A percentile compares a stretch with the other conserved stretches of the same genome.
Conservation (phyloP, 2,113 vertebrate genomes). For the Arizona elegans region DNA sequence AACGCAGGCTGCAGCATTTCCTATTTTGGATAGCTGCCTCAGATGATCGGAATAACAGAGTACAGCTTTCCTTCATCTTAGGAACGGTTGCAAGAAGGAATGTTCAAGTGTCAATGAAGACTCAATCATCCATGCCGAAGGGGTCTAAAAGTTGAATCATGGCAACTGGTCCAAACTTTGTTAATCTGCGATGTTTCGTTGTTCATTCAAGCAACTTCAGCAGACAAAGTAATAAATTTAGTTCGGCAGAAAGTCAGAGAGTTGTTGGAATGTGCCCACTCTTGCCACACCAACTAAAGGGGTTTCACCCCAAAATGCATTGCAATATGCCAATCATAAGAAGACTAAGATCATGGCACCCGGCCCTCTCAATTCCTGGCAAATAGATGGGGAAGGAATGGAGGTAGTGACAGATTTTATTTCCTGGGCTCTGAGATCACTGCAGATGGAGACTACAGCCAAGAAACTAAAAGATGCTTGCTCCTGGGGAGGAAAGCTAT, state of each 20-base stretch:
- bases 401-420: no score
- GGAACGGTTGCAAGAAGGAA: not conserved
- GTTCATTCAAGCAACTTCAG: not conserved
- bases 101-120: not conserved
- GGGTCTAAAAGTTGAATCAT: not conserved
- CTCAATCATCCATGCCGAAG: not conserved
- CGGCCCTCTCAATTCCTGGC: no score
- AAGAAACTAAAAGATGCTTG: no score
- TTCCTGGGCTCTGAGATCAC: no score
- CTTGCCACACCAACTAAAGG: not conserved
- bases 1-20: not conserved
- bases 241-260: not conserved
- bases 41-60: not conserved
- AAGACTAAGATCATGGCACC: no score
- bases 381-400: no score
- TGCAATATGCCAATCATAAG: not conserved
- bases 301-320: no score
- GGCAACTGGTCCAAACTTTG: no score
- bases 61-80: not conserved
- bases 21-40: not conserved
- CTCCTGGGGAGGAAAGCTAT: no score
- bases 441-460: no score
- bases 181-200: not conserved
- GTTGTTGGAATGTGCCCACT: not conserved
- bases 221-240: not conserved